These are phyloP conservation scores for Macropodus opercularis DNA, from an alignment of 2,797 vertebrate species.

Conservation along the genomic window DNA sequence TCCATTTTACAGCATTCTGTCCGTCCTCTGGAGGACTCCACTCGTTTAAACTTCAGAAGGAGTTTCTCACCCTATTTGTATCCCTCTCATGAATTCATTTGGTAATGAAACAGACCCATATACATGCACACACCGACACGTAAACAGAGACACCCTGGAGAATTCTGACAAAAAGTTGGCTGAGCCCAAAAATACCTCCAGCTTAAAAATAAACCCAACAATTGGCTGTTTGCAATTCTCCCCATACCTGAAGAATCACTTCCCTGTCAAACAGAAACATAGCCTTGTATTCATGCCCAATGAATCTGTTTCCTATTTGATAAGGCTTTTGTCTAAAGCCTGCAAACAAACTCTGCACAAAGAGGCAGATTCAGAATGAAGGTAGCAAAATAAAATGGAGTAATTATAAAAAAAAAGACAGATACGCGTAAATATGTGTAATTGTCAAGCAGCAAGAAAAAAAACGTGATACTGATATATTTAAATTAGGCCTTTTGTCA, in stretches of 20 bases:
- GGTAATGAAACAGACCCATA: conserved; percentile 22
- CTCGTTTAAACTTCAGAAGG: conserved; percentile 45
- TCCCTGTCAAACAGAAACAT: conserved; percentile 32
- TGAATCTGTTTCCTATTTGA: conserved; percentile 48
- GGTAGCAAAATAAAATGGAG: background rate
- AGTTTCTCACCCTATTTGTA: conserved; percentile 35
- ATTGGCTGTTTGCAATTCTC: conserved; percentile 36
- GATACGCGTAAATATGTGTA: background rate
- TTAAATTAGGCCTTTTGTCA: conserved; percentile 42
- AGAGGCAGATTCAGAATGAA: background rate
- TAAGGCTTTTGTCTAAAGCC: conserved; percentile 29
- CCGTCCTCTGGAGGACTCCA: conserved; percentile 29
- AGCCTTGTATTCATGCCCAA: conserved; percentile 35
- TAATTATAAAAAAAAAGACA: background rate
- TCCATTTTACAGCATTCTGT: conserved; percentile 46
- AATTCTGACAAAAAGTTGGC: conserved; percentile 42
- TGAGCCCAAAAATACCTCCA: conserved; percentile 42
- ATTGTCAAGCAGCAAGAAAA: conserved; percentile 17
- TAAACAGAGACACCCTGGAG: conserved; percentile 28
- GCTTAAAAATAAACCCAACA: conserved; percentile 50
- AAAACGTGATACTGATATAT: conserved; percentile 1
- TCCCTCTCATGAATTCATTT: conserved; percentile 26
- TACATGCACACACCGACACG: background rate
- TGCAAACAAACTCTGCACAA: conserved; percentile 24
- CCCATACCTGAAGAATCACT: conserved; percentile 33